A percentile compares a stretch with the other conserved stretches of the same genome.
Conservation (phyloP, 1,140 invertebrate genomes). For the Megathymus violae region DNA sequence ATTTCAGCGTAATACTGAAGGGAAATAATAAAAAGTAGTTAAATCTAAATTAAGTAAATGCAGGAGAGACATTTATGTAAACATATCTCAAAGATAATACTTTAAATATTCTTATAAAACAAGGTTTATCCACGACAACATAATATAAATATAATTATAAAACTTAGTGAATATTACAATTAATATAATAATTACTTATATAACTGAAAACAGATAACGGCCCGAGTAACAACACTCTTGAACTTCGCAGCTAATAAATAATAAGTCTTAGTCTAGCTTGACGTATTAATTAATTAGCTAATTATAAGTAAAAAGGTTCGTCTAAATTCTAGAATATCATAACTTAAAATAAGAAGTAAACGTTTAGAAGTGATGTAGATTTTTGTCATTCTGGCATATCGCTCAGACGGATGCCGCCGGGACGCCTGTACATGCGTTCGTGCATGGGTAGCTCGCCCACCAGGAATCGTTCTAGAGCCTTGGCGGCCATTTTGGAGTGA, state of each 20-base stretch:
- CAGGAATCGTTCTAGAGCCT: constrained; percentile 86
- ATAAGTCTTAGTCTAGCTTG: no score
- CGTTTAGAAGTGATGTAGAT: no score
- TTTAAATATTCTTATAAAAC: not conserved
- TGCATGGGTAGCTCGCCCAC: constrained; percentile 89
- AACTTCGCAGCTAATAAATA: not conserved
- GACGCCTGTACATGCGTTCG: constrained; percentile 88
- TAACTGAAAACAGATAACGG: not conserved
- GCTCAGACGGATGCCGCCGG: constrained; percentile 72
- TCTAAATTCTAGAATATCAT: no score
- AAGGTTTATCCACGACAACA: not conserved
- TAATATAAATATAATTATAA: not conserved
- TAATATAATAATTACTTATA: not conserved
- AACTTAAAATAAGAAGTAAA: no score
- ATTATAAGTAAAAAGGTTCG: not conserved
- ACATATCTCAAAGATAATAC: not conserved
- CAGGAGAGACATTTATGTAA: not conserved
- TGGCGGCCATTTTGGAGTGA: constrained; percentile 87
- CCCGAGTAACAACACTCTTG: not conserved
- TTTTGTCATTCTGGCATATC: constrained; percentile 77
- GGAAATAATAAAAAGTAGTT: not conserved
- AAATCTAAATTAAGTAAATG: not conserved
- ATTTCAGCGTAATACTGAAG: not conserved
- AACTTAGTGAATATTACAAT: not conserved
- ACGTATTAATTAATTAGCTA: no score